phyloP scores from a whole-genome alignment of 2,797 vertebrate species.

The Geotria australis region DNA sequence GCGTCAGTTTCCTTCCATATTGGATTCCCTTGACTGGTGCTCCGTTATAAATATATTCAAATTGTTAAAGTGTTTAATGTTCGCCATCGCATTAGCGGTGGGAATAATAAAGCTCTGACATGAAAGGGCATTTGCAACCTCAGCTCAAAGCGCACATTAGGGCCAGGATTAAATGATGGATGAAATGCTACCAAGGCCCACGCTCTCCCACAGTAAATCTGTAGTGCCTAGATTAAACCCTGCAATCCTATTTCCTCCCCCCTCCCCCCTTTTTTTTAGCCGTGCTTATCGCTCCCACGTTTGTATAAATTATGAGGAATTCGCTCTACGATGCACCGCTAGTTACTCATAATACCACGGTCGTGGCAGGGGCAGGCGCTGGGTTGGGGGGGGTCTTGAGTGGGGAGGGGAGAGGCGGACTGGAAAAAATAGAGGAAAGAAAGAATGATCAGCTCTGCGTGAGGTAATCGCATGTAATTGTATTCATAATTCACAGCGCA shows the following conservation, averaged over 20 bases:
- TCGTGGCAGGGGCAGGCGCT: slow-evolving; percentile 12
- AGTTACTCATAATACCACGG: slow-evolving; percentile 30
- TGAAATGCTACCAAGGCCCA: slow-evolving; percentile 95
- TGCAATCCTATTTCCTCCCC: slow-evolving; percentile 32
- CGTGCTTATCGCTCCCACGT: slow-evolving; percentile 37
- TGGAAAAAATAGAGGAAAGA: slow-evolving; percentile 1
- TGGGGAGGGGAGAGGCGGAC: no score
- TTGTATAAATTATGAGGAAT: slow-evolving; percentile 59
- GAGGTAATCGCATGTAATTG: slow-evolving; percentile 44
- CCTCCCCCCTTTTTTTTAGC: slow-evolving; percentile 35
- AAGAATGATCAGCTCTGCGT: slow-evolving; percentile 27
- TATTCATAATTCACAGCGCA: slow-evolving; percentile 62
- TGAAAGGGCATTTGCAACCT: slow-evolving; percentile 99
- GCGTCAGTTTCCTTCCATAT: no score
- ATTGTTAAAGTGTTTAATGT: not conserved
- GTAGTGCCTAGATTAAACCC: slow-evolving; percentile 50
- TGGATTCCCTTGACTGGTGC: not conserved
- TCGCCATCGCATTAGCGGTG: not conserved
- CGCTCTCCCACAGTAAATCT: slow-evolving; percentile 99
- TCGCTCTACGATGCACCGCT: slow-evolving; percentile 34
- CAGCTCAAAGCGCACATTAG: slow-evolving; percentile 96
- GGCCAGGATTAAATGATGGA: slow-evolving; percentile 99
- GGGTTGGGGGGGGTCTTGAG: no score
- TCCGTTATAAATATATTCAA: not conserved
- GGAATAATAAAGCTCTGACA: slow-evolving; percentile 78